Evolutionary conservation across 2,888 invertebrate species (phyloP), one percentile per base, ranked within the genome.

Genomic region (Drosophila tripunctata): DNA sequence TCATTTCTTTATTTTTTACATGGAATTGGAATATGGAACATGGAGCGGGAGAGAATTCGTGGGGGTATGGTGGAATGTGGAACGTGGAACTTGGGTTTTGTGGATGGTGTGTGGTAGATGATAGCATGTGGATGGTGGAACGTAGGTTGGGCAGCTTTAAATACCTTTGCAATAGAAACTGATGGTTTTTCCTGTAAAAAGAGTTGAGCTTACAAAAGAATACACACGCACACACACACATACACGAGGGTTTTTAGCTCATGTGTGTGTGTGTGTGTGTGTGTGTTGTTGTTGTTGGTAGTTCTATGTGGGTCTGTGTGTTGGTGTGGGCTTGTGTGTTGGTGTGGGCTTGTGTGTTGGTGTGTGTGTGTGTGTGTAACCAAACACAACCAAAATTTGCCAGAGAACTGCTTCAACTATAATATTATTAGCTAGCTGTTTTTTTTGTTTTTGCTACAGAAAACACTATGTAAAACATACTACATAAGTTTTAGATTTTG

Each of bases 111-210:
- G 2, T 33, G 7, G 19, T 12, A 19, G 17, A 21, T n/a, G n/a
- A n/a, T 22, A n/a, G 17, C 38, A 24, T 24, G 31, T 17, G 21
- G 43, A 2, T 33, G 7, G 19, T 12, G 24, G 17, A 21, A 7
- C 15, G 21, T 15, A 6, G 33, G 43, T 27, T 40, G 80, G 80
- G 88, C 86, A 87, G 84, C 77, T 78, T 83, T 85, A 89, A 88
- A 87, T 88, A 88, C 89, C 89, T 88, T 81, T 78, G 86, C 75
- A 88, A 88, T 71, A 87, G 75, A 88, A 88, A 88, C 72, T 88
- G 89, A 86, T 89, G 88, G 75, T 89, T 89, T 84, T 89, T 88
- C 89, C 89, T 89, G 88, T 69, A 88, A 89, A 77, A 83, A 89
- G 81, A 89, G 84, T 78, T 75, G 61, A 85, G 87, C 87, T 83